A percentile compares a stretch with the other conserved stretches of the same genome.
These are phyloP conservation scores for Drosophila anomalipes DNA, from an alignment of 2,888 invertebrate species.

Conservation along the genomic window DNA sequence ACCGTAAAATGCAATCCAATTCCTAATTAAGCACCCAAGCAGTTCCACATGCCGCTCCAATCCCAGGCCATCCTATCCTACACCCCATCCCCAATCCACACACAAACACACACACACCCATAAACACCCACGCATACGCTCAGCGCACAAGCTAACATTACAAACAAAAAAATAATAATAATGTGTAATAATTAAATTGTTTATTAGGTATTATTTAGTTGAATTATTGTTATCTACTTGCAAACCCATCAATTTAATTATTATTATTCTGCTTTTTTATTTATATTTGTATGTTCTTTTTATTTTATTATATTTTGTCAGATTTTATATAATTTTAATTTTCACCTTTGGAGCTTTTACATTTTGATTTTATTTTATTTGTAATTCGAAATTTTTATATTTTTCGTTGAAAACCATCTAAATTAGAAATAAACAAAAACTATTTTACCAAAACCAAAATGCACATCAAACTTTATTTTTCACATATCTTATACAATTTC, in stretches of 20 bases:
- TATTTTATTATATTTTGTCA: slow-evolving; percentile 26
- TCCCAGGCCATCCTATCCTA: slow-evolving; percentile 7
- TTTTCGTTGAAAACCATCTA: slow-evolving; percentile 49
- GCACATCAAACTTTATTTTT: slow-evolving; percentile 33
- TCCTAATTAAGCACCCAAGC: slow-evolving; percentile 23
- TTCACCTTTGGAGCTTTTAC: slow-evolving; percentile 24
- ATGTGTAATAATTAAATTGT: slow-evolving; percentile 34
- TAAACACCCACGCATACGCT: slow-evolving; percentile 3
- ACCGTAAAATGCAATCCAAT: slow-evolving; percentile 58
- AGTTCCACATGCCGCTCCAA: slow-evolving; percentile 24
- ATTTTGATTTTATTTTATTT: slow-evolving; percentile 46
- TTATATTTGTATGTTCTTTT: slow-evolving; percentile 40
- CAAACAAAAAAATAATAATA: slow-evolving; percentile 19
- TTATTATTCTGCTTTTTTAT: slow-evolving; percentile 44
- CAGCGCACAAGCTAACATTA: slow-evolving; percentile 41
- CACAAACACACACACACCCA: slow-evolving; percentile 14
- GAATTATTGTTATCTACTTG: slow-evolving; percentile 62
- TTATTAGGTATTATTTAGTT: slow-evolving; percentile 63
- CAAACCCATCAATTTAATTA: slow-evolving; percentile 27
- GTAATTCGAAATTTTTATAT: slow-evolving; percentile 36
- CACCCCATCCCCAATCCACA: neutral
- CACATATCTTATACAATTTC: slow-evolving; percentile 19
- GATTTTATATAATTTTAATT: slow-evolving; percentile 20
- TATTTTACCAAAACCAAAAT: neutral
- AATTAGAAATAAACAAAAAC: slow-evolving; percentile 68